A percentile compares a stretch with the other conserved stretches of the same genome.
These are phyloP conservation scores for Microtus richardsoni DNA, from an alignment of 2,113 vertebrate species.

Conservation along the genomic window DNA sequence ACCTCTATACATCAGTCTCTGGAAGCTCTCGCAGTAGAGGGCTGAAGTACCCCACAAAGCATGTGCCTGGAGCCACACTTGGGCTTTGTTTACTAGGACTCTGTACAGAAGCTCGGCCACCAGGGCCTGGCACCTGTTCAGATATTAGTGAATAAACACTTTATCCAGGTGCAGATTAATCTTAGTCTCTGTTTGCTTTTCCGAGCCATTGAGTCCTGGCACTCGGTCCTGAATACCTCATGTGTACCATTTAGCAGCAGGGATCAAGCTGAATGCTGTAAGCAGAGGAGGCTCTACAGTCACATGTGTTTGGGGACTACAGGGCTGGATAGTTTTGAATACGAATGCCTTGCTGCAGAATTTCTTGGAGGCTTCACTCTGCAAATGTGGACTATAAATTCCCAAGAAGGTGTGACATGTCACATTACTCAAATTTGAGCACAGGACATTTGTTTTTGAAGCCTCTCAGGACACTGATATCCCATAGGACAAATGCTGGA, in stretches of 20 bases:
- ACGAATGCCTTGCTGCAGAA: neutral
- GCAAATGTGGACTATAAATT: neutral
- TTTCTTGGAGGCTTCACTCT: neutral
- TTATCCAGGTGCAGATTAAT: slow-evolving; percentile 17
- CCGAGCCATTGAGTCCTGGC: slow-evolving; percentile 17
- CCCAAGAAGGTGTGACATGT: neutral
- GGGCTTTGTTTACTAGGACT: slow-evolving; percentile 30
- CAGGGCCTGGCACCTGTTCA: slow-evolving; percentile 4
- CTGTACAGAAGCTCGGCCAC: neutral
- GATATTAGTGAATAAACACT: slow-evolving; percentile 38
- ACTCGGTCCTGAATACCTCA: neutral
- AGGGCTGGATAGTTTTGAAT: neutral
- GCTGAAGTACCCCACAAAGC: neutral
- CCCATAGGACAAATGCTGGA: neutral
- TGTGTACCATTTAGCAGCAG: neutral
- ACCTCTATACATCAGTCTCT: neutral
- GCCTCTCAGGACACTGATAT: neutral
- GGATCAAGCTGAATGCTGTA: neutral
- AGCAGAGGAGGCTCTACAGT: neutral
- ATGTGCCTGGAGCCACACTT: neutral
- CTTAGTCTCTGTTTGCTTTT: slow-evolving; percentile 46
- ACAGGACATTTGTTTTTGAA: neutral
- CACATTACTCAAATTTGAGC: slow-evolving; percentile 25
- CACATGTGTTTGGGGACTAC: neutral
- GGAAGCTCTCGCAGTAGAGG: neutral